phyloP scores from a whole-genome alignment of 2,113 vertebrate genomes.

The Empidonax traillii region DNA sequence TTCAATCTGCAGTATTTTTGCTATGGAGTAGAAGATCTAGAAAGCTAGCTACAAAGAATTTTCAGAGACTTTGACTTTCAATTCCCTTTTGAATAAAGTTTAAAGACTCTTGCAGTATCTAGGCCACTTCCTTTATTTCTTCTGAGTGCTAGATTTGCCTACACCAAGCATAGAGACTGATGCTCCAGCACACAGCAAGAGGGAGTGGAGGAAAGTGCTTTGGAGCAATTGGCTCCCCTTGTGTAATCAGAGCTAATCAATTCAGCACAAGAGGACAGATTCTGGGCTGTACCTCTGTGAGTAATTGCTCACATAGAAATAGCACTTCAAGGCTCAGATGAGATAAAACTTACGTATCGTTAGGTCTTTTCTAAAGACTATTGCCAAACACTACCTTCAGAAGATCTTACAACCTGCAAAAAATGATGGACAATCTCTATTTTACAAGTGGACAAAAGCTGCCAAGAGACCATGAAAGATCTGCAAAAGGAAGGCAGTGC shows the following conservation, averaged over 20 bases:
- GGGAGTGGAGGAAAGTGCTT: not conserved
- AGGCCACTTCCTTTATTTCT: not conserved
- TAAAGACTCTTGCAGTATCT: not conserved
- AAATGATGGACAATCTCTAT: not conserved
- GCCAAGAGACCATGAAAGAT: not conserved
- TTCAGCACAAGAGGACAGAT: not conserved
- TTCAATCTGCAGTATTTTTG: constrained; percentile 18
- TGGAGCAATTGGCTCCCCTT: not conserved
- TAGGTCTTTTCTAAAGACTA: not conserved
- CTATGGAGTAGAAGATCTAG: not conserved
- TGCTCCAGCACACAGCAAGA: not conserved
- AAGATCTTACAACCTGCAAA: not conserved
- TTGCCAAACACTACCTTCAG: not conserved
- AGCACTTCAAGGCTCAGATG: not conserved
- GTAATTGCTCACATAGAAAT: not conserved
- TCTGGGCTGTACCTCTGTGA: not conserved
- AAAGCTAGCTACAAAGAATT: not conserved
- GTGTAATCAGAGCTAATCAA: not conserved
- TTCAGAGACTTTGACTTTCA: constrained; percentile 12
- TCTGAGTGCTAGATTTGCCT: not conserved
- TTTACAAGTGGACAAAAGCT: not conserved
- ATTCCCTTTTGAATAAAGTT: constrained; percentile 4
- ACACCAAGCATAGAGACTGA: not conserved
- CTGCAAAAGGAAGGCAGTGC: not conserved
- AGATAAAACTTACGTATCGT: not conserved